A percentile compares a stretch with the other conserved stretches of the same genome.
Evolutionary conservation across 2,888 invertebrate species (phyloP).

Genomic region (Melinaea menophilus): DNA sequence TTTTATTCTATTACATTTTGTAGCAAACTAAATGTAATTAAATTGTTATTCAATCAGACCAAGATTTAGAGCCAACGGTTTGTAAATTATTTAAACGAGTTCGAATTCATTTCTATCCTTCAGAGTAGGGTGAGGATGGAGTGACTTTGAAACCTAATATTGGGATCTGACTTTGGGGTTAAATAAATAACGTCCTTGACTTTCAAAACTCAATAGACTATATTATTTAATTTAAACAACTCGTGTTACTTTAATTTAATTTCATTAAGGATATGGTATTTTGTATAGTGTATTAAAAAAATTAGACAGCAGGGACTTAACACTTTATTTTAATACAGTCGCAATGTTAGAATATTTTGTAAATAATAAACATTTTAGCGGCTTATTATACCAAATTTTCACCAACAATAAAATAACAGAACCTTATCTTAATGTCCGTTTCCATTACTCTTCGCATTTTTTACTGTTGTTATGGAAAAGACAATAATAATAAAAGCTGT

Average conservation of each 20-base stretch:
- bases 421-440: conserved; percentile 15
- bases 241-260: too few species aligned
- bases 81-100: conserved; percentile 22
- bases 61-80: conserved; percentile 19
- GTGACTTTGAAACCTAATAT: conserved; percentile 1
- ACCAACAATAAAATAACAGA: conserved; percentile 19
- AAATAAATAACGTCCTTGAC: background rate
- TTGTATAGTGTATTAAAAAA: background rate
- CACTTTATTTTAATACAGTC: conserved; percentile 2
- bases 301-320: background rate
- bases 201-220: background rate
- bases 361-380: conserved; percentile 20
- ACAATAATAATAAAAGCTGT: too few species aligned
- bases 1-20: background rate
- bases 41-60: conserved; percentile 27
- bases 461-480: too few species aligned
- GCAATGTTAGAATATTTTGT: conserved; percentile 12
- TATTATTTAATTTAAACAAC: background rate
- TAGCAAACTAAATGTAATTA: conserved; percentile 18
- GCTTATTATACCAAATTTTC: conserved; percentile 19
- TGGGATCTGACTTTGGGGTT: background rate
- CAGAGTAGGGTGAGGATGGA: conserved; percentile 14
- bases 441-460: conserved; percentile 5
- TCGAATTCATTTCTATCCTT: conserved; percentile 24
- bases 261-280: too few species aligned